Evolutionary conservation across 2,113 vertebrate genomes (phyloP).

Genomic region (Canis aureus): DNA sequence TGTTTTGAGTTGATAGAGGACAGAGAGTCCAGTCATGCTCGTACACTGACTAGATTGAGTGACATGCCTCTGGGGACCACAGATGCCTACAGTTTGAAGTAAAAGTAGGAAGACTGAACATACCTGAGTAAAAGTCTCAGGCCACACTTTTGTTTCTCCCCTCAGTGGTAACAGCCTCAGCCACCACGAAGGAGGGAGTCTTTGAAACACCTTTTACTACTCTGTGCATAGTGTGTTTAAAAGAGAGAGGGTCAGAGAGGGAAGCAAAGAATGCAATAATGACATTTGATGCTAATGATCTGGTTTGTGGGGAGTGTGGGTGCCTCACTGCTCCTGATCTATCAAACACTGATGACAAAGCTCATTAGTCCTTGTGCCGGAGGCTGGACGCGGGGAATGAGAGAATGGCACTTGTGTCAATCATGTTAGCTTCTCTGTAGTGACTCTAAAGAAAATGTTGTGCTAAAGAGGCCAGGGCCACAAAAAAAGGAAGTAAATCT

Average conservation of each 20-base stretch:
- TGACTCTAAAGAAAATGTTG: background rate
- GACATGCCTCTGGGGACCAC: no score
- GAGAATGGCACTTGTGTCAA: background rate
- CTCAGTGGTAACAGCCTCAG: background rate
- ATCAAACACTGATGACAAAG: background rate
- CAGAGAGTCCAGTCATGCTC: background rate
- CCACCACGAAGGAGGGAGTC: background rate
- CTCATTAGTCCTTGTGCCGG: background rate
- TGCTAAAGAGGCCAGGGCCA: background rate
- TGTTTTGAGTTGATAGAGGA: background rate
- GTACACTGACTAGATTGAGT: background rate
- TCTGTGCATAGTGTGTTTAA: background rate
- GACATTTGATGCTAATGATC: background rate
- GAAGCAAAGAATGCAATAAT: background rate
- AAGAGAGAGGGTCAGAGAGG: background rate
- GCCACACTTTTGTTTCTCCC: background rate
- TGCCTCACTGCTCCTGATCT: background rate
- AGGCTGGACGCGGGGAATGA: background rate
- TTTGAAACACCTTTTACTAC: background rate
- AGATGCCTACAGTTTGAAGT: background rate
- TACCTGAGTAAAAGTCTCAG: background rate
- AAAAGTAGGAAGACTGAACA: background rate
- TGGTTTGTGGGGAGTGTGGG: background rate
- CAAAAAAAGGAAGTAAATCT: background rate
- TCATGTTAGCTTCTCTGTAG: constrained; percentile 3